phyloP scores from a whole-genome alignment of 2,888 invertebrate species.

The Strigamia transsilvanica region DNA sequence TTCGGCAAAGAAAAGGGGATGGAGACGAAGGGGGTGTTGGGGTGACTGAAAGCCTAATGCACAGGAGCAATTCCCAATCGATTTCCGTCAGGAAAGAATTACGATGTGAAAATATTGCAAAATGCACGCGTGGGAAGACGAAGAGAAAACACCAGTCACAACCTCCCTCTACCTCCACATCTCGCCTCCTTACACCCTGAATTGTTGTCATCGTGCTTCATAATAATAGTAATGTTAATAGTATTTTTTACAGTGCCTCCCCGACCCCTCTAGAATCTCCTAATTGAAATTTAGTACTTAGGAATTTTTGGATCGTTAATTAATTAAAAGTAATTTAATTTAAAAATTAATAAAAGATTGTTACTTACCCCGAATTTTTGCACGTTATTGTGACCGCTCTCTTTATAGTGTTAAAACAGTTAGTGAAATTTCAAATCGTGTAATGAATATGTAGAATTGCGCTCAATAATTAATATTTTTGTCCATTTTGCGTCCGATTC shows the following conservation, averaged over 20 bases:
- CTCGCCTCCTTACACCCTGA: background rate
- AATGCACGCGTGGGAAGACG: constrained; percentile 14
- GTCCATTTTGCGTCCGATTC: constrained; percentile 11
- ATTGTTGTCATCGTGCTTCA: constrained; percentile 8
- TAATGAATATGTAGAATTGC: background rate
- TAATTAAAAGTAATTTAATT: background rate
- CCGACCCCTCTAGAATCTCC: background rate
- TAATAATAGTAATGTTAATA: background rate
- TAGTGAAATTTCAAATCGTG: background rate
- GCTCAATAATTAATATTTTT: background rate
- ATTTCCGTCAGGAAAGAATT: constrained; percentile 26
- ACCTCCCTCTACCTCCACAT: background rate
- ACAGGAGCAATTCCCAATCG: constrained; percentile 21
- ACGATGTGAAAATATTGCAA: constrained; percentile 21
- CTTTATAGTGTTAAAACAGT: background rate
- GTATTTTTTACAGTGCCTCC: background rate
- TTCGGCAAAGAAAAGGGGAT: background rate
- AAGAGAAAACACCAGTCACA: constrained; percentile 16
- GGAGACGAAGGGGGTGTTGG: background rate
- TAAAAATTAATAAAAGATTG: background rate
- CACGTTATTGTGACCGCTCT: constrained; percentile 3
- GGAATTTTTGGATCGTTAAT: background rate
- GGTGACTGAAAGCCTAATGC: background rate
- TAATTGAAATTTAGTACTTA: background rate
- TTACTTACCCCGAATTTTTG: constrained; percentile 1